These are phyloP conservation scores for Stictonetta naevosa DNA, from an alignment of 2,113 vertebrate genomes.

Conservation along the genomic window DNA sequence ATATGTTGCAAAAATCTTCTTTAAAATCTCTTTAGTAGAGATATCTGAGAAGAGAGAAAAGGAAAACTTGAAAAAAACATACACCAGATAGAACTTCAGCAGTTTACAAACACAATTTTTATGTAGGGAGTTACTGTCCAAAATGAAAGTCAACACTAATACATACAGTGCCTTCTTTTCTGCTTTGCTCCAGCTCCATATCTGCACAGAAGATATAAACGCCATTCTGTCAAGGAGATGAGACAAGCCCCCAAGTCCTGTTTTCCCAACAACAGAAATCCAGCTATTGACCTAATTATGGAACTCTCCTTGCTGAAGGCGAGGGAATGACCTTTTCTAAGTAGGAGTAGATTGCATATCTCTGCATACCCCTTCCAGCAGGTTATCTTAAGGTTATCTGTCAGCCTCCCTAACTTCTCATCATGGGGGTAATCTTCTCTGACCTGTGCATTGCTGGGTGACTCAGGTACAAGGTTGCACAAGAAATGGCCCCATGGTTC, in stretches of 20 bases:
- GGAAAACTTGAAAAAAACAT: neutral
- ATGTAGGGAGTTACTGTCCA: neutral
- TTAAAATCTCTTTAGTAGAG: neutral
- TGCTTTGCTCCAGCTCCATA: neutral
- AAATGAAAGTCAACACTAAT: neutral
- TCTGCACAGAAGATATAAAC: neutral
- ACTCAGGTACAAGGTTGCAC: neutral
- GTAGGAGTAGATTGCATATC: neutral
- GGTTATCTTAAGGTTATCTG: neutral
- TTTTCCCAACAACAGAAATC: constrained; percentile 21
- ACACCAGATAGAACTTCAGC: neutral
- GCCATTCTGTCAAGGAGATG: neutral
- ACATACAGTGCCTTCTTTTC: neutral
- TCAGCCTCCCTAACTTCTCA: neutral
- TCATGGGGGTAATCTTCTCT: neutral
- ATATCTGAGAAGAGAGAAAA: neutral
- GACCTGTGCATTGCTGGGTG: neutral
- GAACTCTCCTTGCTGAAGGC: constrained; percentile 27
- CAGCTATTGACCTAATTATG: constrained; percentile 42
- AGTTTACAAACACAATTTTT: neutral
- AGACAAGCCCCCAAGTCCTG: neutral
- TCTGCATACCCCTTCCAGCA: neutral
- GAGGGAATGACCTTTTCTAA: constrained; percentile 26
- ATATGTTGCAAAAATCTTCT: neutral
- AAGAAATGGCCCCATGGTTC: neutral